Conservation (phyloP, 92 coral and sea anemone genomes). For the Galaxea fascicularis region DNA sequence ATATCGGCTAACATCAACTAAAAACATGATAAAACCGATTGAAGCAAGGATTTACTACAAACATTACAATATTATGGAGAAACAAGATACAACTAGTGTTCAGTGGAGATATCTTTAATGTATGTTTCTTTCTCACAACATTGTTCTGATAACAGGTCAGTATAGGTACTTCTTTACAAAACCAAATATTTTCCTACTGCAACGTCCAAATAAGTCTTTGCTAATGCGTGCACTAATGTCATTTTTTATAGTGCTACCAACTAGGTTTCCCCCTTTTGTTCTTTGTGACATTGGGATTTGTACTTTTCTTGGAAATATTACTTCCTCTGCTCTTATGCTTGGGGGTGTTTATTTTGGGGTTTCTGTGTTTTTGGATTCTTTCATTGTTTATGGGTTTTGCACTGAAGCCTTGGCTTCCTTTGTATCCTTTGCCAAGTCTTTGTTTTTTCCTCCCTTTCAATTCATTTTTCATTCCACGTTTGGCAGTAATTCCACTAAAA, state of each 20-base stretch:
- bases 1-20: no score
- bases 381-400: not conserved
- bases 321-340: constrained; percentile 5
- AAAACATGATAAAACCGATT: no score
- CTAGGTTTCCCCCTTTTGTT: not conserved
- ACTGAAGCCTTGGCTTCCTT: constrained; percentile 39
- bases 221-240: not conserved
- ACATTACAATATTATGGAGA: no score
- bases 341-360: not conserved
- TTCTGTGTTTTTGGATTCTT: not conserved
- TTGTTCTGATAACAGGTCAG: no score
- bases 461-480: constrained; percentile 51
- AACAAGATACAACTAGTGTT: no score
- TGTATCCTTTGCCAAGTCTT: constrained; percentile 27
- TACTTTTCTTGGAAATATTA: not conserved
- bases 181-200: no score
- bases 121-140: no score
- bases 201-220: not conserved
- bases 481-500: constrained; percentile 91
- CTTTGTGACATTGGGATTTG: not conserved
- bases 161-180: no score
- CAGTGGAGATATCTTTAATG: no score
- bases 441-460: constrained; percentile 46
- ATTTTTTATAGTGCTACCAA: not conserved
- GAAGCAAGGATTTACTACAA: no score